phyloP scores from a whole-genome alignment of 2,113 vertebrate species.

The Chiloscyllium plagiosum region DNA sequence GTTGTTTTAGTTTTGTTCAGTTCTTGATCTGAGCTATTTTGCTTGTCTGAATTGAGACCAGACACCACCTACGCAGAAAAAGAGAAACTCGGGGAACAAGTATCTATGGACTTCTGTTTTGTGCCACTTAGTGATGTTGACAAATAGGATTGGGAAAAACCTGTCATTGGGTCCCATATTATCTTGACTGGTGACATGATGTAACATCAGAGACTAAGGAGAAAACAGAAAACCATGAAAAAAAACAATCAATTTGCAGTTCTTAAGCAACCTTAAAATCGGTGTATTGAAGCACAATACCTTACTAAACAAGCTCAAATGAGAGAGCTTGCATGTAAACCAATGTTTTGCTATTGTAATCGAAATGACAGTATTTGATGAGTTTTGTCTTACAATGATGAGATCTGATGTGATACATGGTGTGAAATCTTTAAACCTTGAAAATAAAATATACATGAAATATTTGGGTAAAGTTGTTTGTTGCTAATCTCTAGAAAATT shows the following conservation, averaged over 20 bases:
- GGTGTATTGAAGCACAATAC: slow-evolving; percentile 8
- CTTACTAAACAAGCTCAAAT: neutral
- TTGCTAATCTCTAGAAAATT: neutral
- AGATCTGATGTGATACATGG: neutral
- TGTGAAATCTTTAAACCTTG: neutral
- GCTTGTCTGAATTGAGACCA: neutral
- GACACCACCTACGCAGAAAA: neutral
- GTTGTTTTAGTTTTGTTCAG: neutral
- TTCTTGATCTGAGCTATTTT: neutral
- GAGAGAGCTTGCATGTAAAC: neutral
- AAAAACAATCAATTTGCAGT: neutral
- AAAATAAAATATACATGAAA: neutral
- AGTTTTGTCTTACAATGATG: neutral
- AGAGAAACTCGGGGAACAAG: neutral
- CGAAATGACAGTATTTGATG: neutral
- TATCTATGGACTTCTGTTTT: neutral
- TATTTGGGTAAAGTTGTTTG: neutral
- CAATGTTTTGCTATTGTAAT: neutral
- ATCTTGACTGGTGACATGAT: neutral
- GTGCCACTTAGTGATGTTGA: neutral
- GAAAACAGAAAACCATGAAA: too few relatives aligned
- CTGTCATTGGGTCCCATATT: neutral
- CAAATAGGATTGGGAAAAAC: neutral
- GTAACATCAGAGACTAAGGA: neutral
- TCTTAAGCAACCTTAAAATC: neutral